Conservation (phyloP, 37 sponge, comb jelly and placozoan genomes). For the Cladorhizidae sp. region DNA sequence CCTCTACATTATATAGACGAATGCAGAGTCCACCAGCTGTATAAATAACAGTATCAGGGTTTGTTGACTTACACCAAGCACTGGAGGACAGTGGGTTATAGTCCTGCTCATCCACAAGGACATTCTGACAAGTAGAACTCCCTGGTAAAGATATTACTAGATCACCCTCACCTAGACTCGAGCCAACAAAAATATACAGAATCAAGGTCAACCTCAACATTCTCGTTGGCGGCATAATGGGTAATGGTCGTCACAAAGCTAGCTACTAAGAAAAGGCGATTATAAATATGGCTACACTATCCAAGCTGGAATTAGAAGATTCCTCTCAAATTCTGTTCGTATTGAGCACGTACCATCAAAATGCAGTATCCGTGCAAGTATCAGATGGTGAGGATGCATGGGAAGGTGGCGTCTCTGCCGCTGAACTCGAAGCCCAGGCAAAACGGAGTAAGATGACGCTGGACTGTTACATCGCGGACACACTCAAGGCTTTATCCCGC, state of each 20-base stretch:
- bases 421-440: conserved; percentile 22
- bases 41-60: too few relatives aligned
- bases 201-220: too few relatives aligned
- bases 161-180: neutral
- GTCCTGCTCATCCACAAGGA: conserved; percentile 25
- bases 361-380: conserved; percentile 15
- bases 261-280: neutral
- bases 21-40: too few relatives aligned
- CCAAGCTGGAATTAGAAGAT: conserved; percentile 39
- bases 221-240: neutral
- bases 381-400: conserved; percentile 46
- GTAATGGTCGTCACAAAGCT: neutral
- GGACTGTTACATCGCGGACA: conserved; percentile 12
- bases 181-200: too few relatives aligned
- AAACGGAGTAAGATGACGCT: conserved; percentile 1
- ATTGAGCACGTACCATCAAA: neutral
- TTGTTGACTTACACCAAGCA: conserved; percentile 71
- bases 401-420: conserved; percentile 14
- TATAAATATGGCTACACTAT: neutral
- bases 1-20: too few relatives aligned
- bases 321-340: conserved; percentile 12
- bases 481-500: conserved; percentile 46
- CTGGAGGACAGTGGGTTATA: conserved; percentile 46
- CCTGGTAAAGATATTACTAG: neutral
- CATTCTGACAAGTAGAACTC: conserved; percentile 37